Conservation (phyloP, 2,888 invertebrate genomes). For the Sthenelais limicola region DNA sequence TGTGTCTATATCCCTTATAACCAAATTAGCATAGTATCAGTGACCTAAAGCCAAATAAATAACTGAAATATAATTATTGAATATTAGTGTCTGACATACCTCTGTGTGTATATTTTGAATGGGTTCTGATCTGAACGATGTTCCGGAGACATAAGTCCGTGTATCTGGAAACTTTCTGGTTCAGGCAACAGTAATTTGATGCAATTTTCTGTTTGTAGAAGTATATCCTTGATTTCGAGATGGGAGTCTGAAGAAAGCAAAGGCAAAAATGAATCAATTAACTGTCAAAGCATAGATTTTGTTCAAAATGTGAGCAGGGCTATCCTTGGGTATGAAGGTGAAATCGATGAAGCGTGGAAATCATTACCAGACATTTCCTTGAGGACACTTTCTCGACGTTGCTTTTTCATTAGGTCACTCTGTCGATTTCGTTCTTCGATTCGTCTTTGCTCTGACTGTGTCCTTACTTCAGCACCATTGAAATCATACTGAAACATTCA, state of each 20-base stretch:
- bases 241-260: too few species aligned
- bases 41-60: too few species aligned
- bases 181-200: conserved; percentile 71
- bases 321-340: conserved; percentile 24
- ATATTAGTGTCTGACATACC: too few species aligned
- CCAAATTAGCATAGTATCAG: too few species aligned
- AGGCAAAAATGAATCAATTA: too few species aligned
- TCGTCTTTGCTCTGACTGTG: conserved; percentile 62
- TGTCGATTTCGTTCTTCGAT: conserved; percentile 64
- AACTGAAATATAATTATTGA: too few species aligned
- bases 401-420: conserved; percentile 49
- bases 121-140: conserved; percentile 1
- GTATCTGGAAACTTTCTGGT: conserved; percentile 64
- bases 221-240: conserved; percentile 66
- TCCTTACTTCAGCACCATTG: conserved; percentile 66
- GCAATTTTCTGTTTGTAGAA: conserved; percentile 71
- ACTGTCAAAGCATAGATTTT: too few species aligned
- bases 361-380: conserved; percentile 20
- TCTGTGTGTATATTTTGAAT: conserved; percentile 14
- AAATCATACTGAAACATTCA: conserved; percentile 70
- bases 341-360: too few species aligned
- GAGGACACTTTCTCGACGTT: conserved; percentile 15
- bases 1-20: too few species aligned
- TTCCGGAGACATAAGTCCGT: conserved; percentile 43
- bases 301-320: too few species aligned